Conservation (phyloP, 2,113 vertebrate species). For the Rattus rattus region DNA sequence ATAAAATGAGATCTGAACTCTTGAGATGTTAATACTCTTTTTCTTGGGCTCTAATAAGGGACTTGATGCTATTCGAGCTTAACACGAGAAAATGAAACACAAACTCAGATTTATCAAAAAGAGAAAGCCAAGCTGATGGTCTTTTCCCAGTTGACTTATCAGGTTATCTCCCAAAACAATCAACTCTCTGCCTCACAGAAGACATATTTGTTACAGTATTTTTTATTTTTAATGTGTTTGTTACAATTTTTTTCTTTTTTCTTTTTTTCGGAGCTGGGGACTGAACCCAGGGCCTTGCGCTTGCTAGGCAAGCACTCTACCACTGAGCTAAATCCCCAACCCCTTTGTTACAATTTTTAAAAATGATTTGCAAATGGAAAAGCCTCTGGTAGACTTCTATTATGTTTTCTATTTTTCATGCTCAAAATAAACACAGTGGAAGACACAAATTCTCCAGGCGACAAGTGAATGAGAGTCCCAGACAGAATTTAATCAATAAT, state of each 20-base stretch:
- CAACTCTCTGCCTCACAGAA: background rate
- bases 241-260: constrained; percentile 40
- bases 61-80: background rate
- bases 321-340: too few species aligned
- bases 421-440: constrained; percentile 36
- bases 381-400: background rate
- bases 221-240: background rate
- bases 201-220: constrained; percentile 31
- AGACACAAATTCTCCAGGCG: constrained; percentile 41
- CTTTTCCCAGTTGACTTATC: constrained; percentile 15
- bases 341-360: constrained; percentile 26
- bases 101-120: constrained; percentile 36
- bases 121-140: background rate
- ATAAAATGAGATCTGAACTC: constrained; percentile 41
- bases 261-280: too few species aligned
- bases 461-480: constrained; percentile 64
- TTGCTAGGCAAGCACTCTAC: too few species aligned
- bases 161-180: background rate
- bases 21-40: background rate
- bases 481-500: constrained; percentile 76
- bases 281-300: too few species aligned
- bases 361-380: constrained; percentile 18
- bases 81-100: background rate
- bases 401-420: constrained; percentile 36
- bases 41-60: background rate